Evolutionary conservation across 92 coral and sea anemone species (phyloP).

Genomic region (Phenganax marumi): DNA sequence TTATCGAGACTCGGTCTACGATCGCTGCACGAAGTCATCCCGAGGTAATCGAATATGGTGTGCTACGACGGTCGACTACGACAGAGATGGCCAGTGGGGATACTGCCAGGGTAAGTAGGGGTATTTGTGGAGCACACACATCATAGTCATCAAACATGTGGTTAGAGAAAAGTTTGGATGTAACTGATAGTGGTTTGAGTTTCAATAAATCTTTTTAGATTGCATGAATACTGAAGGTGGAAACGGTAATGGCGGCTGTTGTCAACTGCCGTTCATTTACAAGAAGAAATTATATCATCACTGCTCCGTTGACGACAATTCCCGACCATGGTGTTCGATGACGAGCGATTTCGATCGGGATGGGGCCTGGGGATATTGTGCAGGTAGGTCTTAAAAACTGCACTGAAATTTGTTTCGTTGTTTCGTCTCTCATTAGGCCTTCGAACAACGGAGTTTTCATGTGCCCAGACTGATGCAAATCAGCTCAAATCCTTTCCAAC

Average conservation of each 20-base stretch:
- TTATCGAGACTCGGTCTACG: constrained; percentile 67
- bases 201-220: constrained; percentile 35
- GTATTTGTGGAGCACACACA: neutral
- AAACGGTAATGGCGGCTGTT: constrained; percentile 75
- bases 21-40: constrained; percentile 68
- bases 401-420: constrained; percentile 7
- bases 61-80: constrained; percentile 82
- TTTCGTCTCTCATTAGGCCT: neutral
- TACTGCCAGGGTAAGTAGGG: constrained; percentile 78
- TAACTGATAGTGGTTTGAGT: too few species aligned
- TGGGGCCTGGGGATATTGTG: constrained; percentile 89
- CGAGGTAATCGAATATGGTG: constrained; percentile 77
- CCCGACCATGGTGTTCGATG: constrained; percentile 86
- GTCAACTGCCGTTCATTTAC: constrained; percentile 88
- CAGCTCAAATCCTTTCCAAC: neutral
- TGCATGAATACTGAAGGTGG: constrained; percentile 90
- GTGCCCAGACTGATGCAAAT: too few species aligned
- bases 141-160: neutral
- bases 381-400: constrained; percentile 22
- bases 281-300: constrained; percentile 72
- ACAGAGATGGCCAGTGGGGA: constrained; percentile 86
- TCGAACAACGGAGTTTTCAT: neutral
- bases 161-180: too few species aligned
- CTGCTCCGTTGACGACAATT: constrained; percentile 71
- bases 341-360: constrained; percentile 78